Conservation (phyloP, 2,888 invertebrate genomes). For the Macaria liturata region DNA sequence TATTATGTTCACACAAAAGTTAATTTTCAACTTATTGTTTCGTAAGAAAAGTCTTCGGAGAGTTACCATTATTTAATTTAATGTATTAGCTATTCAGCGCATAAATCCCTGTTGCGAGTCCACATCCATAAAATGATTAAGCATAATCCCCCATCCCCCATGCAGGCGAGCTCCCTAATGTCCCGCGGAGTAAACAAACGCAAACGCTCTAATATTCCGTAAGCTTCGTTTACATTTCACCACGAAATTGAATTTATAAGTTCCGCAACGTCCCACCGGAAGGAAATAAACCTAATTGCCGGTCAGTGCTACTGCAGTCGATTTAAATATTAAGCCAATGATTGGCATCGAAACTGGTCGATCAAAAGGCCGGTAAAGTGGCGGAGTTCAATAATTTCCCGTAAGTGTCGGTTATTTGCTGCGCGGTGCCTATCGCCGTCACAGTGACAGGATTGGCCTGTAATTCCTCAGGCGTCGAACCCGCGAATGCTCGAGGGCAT, state of each 20-base stretch:
- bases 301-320: conserved; percentile 17
- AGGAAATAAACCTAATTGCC: conserved; percentile 20
- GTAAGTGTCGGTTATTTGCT: conserved; percentile 21
- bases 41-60: no score
- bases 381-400: conserved; percentile 22
- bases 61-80: no score
- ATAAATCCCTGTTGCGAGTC: no score
- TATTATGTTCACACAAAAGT: no score
- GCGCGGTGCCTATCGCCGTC: conserved; percentile 26
- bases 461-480: conserved; percentile 33
- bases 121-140: no score
- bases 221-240: conserved; percentile 8
- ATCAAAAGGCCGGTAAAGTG: conserved; percentile 19
- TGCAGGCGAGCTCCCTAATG: neutral
- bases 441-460: conserved; percentile 30
- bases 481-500: conserved; percentile 31
- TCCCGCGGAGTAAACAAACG: conserved; percentile 6
- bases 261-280: conserved; percentile 15
- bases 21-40: no score
- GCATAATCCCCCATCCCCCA: neutral
- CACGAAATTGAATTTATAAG: conserved; percentile 15
- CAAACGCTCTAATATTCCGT: conserved; percentile 4
- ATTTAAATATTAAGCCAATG: conserved; percentile 25
- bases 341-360: conserved; percentile 10
- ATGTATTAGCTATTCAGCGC: no score